Evolutionary conservation across 2,888 invertebrate species (phyloP).

Genomic region (Xanthorhoe designata): DNA sequence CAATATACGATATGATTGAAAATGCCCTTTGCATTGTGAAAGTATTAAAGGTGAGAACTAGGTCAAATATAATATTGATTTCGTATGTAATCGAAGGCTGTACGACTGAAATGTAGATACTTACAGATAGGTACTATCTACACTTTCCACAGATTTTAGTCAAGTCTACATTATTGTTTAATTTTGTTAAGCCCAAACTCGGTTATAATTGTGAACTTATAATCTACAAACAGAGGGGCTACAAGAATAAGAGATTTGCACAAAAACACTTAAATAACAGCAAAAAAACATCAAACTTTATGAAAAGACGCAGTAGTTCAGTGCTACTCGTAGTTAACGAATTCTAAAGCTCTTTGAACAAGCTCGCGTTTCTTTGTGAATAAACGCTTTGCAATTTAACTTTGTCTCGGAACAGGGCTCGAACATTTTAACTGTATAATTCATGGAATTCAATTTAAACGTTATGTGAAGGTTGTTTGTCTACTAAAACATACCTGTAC

Average conservation of each 20-base stretch:
- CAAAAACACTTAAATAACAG: not conserved
- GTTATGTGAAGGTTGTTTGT: slow-evolving; percentile 8
- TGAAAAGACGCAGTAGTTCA: slow-evolving; percentile 14
- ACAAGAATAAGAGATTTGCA: no score
- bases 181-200: no score
- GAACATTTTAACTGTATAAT: slow-evolving; percentile 26
- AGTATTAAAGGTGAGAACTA: not conserved
- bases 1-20: not conserved
- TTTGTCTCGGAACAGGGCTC: slow-evolving; percentile 27
- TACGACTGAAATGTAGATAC: no score
- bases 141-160: no score
- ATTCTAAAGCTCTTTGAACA: slow-evolving; percentile 29
- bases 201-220: no score
- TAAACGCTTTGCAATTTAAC: slow-evolving; percentile 31
- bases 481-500: not conserved
- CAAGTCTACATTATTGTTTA: no score
- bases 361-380: slow-evolving; percentile 27
- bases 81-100: no score
- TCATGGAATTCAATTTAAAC: slow-evolving; percentile 23
- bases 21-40: not conserved
- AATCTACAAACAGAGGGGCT: not conserved
- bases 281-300: not conserved
- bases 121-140: no score
- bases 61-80: no score
- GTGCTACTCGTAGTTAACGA: slow-evolving; percentile 19